Conservation (phyloP, 1,140 invertebrate genomes). For the Daktulosphaira vitifoliae region DNA sequence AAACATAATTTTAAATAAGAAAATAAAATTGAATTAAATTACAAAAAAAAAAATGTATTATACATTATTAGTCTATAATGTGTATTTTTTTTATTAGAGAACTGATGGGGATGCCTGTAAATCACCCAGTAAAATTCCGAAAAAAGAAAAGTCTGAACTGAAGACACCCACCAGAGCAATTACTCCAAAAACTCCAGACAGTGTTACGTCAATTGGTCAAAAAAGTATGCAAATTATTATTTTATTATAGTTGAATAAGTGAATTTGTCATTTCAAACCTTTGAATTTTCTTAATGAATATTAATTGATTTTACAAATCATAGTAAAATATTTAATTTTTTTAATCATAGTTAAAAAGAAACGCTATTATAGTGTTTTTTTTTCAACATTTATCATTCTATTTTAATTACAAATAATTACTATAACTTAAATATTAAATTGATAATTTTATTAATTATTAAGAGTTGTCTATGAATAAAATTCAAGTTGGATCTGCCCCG, state of each 20-base stretch:
- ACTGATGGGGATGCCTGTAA: background rate
- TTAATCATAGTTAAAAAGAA: too few species aligned
- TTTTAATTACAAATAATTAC: background rate
- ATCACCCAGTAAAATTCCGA: slow-evolving; percentile 25
- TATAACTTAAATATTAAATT: background rate
- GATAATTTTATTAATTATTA: slow-evolving; percentile 39
- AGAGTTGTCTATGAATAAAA: slow-evolving; percentile 86
- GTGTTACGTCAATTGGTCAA: background rate
- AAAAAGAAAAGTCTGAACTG: slow-evolving; percentile 25
- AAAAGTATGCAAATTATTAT: background rate
- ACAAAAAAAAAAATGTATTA: too few species aligned
- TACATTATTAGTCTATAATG: too few species aligned
- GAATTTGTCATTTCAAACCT: background rate
- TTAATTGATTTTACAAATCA: too few species aligned
- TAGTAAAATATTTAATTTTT: too few species aligned
- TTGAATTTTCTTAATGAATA: too few species aligned
- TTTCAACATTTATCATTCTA: too few species aligned
- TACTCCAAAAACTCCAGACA: slow-evolving; percentile 21
- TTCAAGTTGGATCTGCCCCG: slow-evolving; percentile 80
- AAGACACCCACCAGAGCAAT: slow-evolving; percentile 27
- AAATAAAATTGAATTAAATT: too few species aligned
- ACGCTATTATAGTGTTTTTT: too few species aligned
- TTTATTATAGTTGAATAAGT: background rate
- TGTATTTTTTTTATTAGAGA: too few species aligned
- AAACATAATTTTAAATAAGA: too few species aligned